A percentile compares a stretch with the other conserved stretches of the same genome.
Conservation (phyloP, 1,140 invertebrate genomes). For the Drosophila melanogaster region DNA sequence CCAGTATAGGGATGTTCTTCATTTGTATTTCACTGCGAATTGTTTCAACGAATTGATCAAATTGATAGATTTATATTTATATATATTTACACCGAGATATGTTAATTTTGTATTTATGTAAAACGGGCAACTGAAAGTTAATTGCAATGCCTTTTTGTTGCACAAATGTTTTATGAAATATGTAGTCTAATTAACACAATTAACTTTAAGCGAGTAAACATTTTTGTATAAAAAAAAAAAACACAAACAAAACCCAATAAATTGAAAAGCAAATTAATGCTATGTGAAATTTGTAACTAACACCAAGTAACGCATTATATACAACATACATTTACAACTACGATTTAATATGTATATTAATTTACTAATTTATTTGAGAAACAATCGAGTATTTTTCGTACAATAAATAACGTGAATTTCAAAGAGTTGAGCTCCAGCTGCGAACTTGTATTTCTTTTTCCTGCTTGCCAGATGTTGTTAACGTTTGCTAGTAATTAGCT, state of each 20-base stretch:
- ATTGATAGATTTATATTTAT: slow-evolving; percentile 58
- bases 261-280: slow-evolving; percentile 47
- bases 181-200: slow-evolving; percentile 74
- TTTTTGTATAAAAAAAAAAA: slow-evolving; percentile 62
- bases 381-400: slow-evolving; percentile 75
- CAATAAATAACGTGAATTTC: slow-evolving; percentile 72
- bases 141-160: slow-evolving; percentile 81
- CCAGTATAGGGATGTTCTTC: slow-evolving; percentile 35
- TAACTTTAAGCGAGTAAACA: slow-evolving; percentile 59
- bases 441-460: not conserved
- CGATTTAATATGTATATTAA: slow-evolving; percentile 47
- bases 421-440: slow-evolving; percentile 21
- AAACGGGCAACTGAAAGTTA: slow-evolving; percentile 48
- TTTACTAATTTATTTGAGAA: slow-evolving; percentile 76
- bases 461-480: slow-evolving; percentile 53
- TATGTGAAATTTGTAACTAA: slow-evolving; percentile 74
- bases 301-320: slow-evolving; percentile 71
- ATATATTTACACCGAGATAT: slow-evolving; percentile 51
- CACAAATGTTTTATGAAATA: slow-evolving; percentile 76
- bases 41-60: slow-evolving; percentile 71
- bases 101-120: slow-evolving; percentile 75
- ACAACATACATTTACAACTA: slow-evolving; percentile 51
- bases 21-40: slow-evolving; percentile 61
- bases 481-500: slow-evolving; percentile 60
- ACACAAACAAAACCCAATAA: slow-evolving; percentile 35